Conservation (phyloP, 2,113 vertebrate genomes). For the Alouatta palliata region DNA sequence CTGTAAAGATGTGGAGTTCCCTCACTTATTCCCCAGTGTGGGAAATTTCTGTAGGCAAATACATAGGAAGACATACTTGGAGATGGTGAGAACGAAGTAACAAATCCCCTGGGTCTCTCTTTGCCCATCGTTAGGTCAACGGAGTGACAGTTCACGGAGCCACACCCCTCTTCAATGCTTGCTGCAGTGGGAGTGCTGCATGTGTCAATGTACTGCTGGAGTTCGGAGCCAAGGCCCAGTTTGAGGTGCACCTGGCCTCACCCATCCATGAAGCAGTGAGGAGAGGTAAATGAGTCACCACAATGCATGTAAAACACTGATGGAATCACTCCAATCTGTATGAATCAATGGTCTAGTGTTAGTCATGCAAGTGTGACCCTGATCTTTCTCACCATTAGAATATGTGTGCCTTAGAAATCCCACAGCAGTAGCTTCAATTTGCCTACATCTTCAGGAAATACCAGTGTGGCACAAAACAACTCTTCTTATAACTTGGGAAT, state of each 20-base stretch:
- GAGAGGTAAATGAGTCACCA: slow-evolving; percentile 84
- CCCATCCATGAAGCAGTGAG: slow-evolving; percentile 91
- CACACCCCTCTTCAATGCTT: slow-evolving; percentile 93
- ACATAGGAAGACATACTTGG: background rate
- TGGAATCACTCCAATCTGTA: background rate
- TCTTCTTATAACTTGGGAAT: background rate
- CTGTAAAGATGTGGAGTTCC: background rate
- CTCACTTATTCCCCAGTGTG: background rate
- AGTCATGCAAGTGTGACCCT: background rate
- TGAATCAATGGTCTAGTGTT: background rate
- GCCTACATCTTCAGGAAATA: background rate
- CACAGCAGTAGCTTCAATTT: background rate
- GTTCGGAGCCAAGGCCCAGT: slow-evolving; percentile 82
- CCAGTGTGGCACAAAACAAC: background rate
- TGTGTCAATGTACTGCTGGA: slow-evolving; percentile 90
- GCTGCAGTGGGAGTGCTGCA: slow-evolving; percentile 89
- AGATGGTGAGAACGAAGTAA: background rate
- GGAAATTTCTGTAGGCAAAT: background rate
- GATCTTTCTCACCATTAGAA: background rate
- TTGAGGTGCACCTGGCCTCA: slow-evolving; percentile 82
- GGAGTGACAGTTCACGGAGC: slow-evolving; percentile 87
- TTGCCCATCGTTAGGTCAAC: slow-evolving; percentile 84
- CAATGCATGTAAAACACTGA: background rate
- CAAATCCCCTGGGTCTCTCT: slow-evolving; percentile 36
- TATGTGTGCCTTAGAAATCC: background rate